These are phyloP conservation scores for Stichopus chloronotus DNA, from an alignment of 35 echinoderm and acorn worm species.

Conservation along the genomic window DNA sequence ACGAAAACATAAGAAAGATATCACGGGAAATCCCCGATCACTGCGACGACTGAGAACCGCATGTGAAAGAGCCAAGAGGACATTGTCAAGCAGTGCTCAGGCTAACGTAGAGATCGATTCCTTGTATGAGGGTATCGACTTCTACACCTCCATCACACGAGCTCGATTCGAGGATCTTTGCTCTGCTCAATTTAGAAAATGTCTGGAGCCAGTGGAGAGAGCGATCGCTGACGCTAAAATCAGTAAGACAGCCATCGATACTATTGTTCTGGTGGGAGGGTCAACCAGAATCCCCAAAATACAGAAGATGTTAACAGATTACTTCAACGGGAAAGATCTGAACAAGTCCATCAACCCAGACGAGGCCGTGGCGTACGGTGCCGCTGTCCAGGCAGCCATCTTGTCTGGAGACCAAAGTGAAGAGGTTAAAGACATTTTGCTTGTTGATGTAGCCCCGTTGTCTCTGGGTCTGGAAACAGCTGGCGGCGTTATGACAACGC, in stretches of 20 bases:
- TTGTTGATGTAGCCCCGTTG: constrained; percentile 53
- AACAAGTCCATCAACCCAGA: constrained; percentile 74
- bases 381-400: constrained; percentile 85
- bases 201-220: too few relatives aligned
- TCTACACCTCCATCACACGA: too few relatives aligned
- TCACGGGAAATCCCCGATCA: constrained; percentile 68
- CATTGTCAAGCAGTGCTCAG: too few relatives aligned
- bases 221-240: constrained; percentile 56
- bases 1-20: constrained; percentile 96
- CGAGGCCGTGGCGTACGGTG: constrained; percentile 81
- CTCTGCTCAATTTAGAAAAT: too few relatives aligned
- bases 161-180: too few relatives aligned
- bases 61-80: too few relatives aligned
- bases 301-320: constrained; percentile 74
- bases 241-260: constrained; percentile 66
- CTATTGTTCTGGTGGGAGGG: constrained; percentile 81
- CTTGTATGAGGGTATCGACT: too few relatives aligned
- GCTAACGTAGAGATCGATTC: too few relatives aligned
- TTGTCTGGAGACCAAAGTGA: too few relatives aligned
- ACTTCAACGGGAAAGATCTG: constrained; percentile 80
- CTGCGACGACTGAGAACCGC: too few relatives aligned
- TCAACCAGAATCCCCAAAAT: constrained; percentile 86
- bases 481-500: constrained; percentile 65
- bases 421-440: constrained; percentile 79
- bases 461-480: constrained; percentile 75